Conservation (phyloP, 2,888 invertebrate genomes). For the Emmelina monodactyla region DNA sequence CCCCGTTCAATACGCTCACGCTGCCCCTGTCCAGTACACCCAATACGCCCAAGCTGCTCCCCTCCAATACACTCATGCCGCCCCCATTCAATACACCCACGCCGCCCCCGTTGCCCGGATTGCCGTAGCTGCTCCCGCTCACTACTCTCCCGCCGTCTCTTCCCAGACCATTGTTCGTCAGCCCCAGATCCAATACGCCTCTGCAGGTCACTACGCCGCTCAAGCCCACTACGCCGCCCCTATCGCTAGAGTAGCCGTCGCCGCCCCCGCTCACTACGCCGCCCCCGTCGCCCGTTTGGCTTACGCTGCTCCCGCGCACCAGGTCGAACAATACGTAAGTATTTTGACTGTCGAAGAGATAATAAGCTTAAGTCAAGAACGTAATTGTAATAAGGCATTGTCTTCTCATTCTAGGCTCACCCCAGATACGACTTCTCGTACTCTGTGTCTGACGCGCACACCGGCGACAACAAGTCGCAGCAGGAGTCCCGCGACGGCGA, state of each 20-base stretch:
- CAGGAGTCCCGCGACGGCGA: constrained; percentile 64
- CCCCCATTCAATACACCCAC: constrained; percentile 18
- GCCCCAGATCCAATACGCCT: constrained; percentile 15
- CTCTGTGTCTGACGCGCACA: constrained; percentile 61
- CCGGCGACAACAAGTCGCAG: constrained; percentile 66
- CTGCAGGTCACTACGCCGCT: constrained; percentile 6
- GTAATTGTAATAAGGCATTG: too few species aligned
- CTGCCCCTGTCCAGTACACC: constrained; percentile 12
- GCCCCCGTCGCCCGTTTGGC: constrained; percentile 26
- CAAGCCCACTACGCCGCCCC: constrained; percentile 18
- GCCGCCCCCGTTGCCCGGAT: constrained; percentile 29
- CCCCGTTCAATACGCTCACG: constrained; percentile 8
- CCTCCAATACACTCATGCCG: background rate
- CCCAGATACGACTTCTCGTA: constrained; percentile 64
- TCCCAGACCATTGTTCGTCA: constrained; percentile 28
- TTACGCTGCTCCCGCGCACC: constrained; percentile 20
- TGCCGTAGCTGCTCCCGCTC: constrained; percentile 20
- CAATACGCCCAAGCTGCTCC: constrained; percentile 2
- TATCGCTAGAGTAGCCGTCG: constrained; percentile 23
- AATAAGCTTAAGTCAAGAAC: background rate
- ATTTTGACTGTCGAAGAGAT: background rate
- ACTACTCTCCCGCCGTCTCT: constrained; percentile 15
- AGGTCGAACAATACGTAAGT: constrained; percentile 15
- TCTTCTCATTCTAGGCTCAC: constrained; percentile 27
- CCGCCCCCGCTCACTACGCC: constrained; percentile 16